Conservation (phyloP, 2,113 vertebrate genomes). For the Hemichromis elongatus region DNA sequence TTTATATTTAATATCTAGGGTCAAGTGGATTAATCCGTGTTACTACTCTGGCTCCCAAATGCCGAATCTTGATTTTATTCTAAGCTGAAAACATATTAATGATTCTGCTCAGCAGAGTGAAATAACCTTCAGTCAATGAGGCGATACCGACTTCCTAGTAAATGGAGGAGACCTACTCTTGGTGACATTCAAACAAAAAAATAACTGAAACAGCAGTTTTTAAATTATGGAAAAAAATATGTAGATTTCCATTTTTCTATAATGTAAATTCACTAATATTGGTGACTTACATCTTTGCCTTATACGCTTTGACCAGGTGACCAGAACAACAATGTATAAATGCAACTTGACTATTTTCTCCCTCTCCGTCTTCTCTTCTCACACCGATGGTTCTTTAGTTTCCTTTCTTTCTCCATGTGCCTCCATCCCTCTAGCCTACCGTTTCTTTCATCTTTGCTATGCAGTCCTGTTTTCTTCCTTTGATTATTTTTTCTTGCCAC, state of each 20-base stretch:
- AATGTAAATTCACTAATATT: background rate
- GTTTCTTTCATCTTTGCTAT: background rate
- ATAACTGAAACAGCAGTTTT: background rate
- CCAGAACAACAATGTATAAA: background rate
- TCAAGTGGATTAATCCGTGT: background rate
- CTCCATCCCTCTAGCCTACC: background rate
- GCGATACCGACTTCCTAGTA: accelerated
- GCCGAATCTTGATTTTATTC: background rate
- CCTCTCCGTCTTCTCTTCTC: background rate
- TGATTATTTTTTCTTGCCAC: background rate
- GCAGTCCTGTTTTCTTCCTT: background rate
- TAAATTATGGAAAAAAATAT: background rate
- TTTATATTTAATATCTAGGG: background rate
- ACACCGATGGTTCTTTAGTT: accelerated
- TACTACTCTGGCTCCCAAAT: background rate
- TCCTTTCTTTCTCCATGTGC: background rate
- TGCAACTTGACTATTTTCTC: background rate
- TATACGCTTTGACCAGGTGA: background rate
- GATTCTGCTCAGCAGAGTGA: background rate
- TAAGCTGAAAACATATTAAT: background rate
- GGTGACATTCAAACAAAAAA: background rate
- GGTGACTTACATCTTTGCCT: background rate
- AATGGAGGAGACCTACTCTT: background rate
- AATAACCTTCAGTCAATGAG: background rate
- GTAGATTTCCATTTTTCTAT: background rate